Base-by-base conservation (phyloP, 2,888 invertebrate species). In the Microctonus brassicae region DNA sequence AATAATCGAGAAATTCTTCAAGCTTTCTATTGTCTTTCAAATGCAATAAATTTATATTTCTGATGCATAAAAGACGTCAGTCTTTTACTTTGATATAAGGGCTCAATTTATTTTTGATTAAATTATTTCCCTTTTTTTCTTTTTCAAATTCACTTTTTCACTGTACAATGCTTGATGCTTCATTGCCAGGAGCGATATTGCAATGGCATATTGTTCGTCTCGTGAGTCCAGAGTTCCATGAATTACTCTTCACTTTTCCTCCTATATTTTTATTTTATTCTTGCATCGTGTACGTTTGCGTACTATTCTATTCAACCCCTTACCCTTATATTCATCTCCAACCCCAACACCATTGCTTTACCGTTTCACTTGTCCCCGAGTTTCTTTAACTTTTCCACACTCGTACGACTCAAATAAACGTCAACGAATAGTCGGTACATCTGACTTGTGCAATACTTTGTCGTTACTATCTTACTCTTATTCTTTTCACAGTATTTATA, bases 361-460 rank as follows among this genome's bases (percentile, higher is more conserved):
- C 55, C 53, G 39, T 62, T 66, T 26, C 39, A 55, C 55, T 63
- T 63, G 39, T 53, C 63, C 10, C 20, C 22, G 61, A 71, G 42
- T 72, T 72, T 62, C 67, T 57, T 55, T 33, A 72, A 68, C 63
- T 72, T 72, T 64, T 72, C 66, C 29, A 39, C 29, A 66, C 71
- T 71, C 60, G 63, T 74, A 73, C 70, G 73, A 75, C 77, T 73
- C 75, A 67, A 77, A 75, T 77, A 77, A 77, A 77, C 73, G 77
- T 77, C 77, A 72, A 74, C 70, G 67, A 64, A 68, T 68, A 52
- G 60, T 67, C 62, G 70, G 68, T 75, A 75, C 73, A 75, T 77
- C 75, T 75, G 73, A 72, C 74, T 69, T 58, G 24, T 68, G 52
- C 69, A 71, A 73, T 67, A 70, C 69, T 57, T 70, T 70, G 53